Conservation (phyloP, 2,797 vertebrate species). For the Neostethus bicornis region DNA sequence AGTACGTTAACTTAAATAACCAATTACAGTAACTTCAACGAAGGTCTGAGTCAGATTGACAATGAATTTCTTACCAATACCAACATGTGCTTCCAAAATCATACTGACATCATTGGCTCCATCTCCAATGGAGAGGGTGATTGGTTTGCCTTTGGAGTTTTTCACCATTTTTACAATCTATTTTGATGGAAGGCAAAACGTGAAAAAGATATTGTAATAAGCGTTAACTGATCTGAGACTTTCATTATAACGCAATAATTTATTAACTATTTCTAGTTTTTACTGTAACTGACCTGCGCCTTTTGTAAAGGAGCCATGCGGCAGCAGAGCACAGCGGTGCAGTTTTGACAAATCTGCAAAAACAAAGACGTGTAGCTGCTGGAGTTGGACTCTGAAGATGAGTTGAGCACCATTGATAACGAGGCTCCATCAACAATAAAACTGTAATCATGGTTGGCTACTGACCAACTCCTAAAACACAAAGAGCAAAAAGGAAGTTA, state of each 20-base stretch:
- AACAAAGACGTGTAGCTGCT: constrained; percentile 90
- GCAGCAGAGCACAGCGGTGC: constrained; percentile 93
- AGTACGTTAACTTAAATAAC: not conserved
- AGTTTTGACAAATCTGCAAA: constrained; percentile 94
- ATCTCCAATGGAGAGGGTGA: constrained; percentile 94
- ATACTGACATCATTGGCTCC: constrained; percentile 99
- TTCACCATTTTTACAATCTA: constrained; percentile 99
- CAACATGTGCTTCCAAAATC: constrained; percentile 98
- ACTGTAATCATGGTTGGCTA: constrained; percentile 86
- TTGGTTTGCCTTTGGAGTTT: constrained; percentile 92
- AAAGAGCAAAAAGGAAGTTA: not conserved
- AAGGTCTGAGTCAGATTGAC: not conserved
- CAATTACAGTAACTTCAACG: not conserved
- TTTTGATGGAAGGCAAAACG: constrained; percentile 19
- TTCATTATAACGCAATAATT: not conserved
- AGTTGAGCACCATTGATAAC: constrained; percentile 90
- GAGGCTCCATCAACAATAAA: constrained; percentile 95
- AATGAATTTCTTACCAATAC: constrained; percentile 87
- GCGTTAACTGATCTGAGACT: not conserved
- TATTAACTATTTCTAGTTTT: not conserved
- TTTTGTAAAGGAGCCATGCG: constrained; percentile 98
- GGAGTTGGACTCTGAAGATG: constrained; percentile 82
- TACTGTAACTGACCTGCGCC: constrained; percentile 84
- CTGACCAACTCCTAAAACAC: constrained; percentile 85
- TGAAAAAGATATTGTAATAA: not conserved